Evolutionary conservation across 2,888 invertebrate species (phyloP), one percentile per base, ranked within the genome.

Genomic region (Halictus ligatus): DNA sequence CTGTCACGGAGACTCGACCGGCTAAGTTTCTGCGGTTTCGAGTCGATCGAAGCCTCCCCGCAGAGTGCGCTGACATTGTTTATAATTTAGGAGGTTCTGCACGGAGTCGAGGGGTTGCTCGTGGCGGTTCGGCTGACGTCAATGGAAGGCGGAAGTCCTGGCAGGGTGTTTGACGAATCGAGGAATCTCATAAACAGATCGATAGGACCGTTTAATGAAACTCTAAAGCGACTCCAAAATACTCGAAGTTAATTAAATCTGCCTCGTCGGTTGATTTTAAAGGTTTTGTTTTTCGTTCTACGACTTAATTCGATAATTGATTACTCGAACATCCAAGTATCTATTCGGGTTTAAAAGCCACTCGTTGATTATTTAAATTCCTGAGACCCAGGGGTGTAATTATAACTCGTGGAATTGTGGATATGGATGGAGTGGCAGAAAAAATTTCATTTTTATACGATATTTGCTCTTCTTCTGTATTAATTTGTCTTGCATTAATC

Each of bases 31-130:
- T 83, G 85, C 40, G 88, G 84, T 85, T 84, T 79, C 67, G 72
- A 78, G 85, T 74, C 77, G 92, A 90, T 92, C 91, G 85, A 91
- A 93, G 89, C 89, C 88, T 88, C 89, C 88, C 89, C 89, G 82
- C 88, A 88, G 84, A 89, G 89, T 88, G 89, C 88, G 89, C 90
- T 89, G 91, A 91, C 91, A 90, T 90, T 94, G 94, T 94, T 94
- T 94, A 94, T 94, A 94, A 94, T 94, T 94, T 94, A 94, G 91
- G 89, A 90, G 91, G 82, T 85, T 92, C 85, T 71, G 81, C 35
- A 8, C 21, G 78, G 74, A 89, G 88, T 87, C 85, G 84, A n/a
- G 86, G 90, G 88, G 80, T 64, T 79, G 76, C 83, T 85, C 54
- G 73, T 64, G 82, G 85, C 84, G 88, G 87, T 82, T 83, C 69